Evolutionary conservation across 30 jellyfish, hydroid and myxozoan species (phyloP), one percentile per base, ranked within the genome.

Genomic region (Catostylus mosaicus): DNA sequence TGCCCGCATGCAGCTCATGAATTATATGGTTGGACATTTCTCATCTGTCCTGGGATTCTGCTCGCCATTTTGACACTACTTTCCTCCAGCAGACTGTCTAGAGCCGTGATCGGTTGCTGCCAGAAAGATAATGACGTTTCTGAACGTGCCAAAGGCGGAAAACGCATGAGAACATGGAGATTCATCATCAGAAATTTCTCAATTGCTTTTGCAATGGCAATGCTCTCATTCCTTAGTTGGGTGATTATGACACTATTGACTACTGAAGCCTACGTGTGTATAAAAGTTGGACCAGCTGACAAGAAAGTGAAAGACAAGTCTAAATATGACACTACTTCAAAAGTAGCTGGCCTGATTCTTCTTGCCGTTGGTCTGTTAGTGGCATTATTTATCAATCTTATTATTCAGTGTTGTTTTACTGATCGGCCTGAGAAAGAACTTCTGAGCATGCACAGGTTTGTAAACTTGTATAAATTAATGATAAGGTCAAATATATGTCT

Each of bases 201-300:
- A 6, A 30, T 81, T 3, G 75, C 91, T 0, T 19, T 81, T 30
- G 75, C 67, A 1, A 45, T 23, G 60, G 73, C 83, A 2, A 27
- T 26, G 16, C 14, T 81, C 30, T 77, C 84, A 0, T 81, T 81
- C 24, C 35, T 48, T 10, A 37, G 84, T 69, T 81, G 91, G 91
- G 35, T 81, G 1, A 34, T 69, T 7, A 47, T 67, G 10, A 65
- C 78, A 2, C 37, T 81, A 27, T 68, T 81, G n/a, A 22, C 68
- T 38, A 65, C 91, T 2, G 91, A 81, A 12, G 59, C 91, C 1
- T 81, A 30, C 38, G 40, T 54, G 3, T 81, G 91, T 84, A 81
- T 69, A 20, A 32, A 26, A 50, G 23, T 65, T 50, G 91, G 91
- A 48, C 91, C 91, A n/a, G 37, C 63, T 2, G 59, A 35, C 14